Conservation (phyloP, 2,113 vertebrate species). For the Rhabdornis inornatus region DNA sequence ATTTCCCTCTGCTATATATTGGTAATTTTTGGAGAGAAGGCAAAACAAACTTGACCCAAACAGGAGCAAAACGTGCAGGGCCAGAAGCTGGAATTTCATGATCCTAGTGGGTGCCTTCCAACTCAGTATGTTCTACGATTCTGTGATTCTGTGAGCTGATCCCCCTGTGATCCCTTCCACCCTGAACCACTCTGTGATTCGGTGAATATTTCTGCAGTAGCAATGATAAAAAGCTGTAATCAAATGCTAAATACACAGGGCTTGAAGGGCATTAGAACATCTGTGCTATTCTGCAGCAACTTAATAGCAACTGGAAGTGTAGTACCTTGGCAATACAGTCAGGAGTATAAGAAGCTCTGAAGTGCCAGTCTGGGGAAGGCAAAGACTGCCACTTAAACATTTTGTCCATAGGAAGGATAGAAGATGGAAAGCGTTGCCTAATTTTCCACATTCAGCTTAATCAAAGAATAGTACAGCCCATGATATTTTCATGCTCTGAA, state of each 20-base stretch:
- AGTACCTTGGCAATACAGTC: not conserved
- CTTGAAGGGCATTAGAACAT: not conserved
- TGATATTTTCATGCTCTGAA: not conserved
- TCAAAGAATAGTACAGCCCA: not conserved
- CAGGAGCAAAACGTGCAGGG: not conserved
- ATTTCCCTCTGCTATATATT: not conserved
- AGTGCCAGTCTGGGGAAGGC: not conserved
- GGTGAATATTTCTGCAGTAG: not conserved
- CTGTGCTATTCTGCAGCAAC: not conserved
- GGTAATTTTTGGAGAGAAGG: not conserved
- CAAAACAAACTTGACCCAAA: not conserved
- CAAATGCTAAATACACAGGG: not conserved
- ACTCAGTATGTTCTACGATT: not conserved
- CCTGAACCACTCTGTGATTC: not conserved
- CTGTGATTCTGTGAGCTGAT: not conserved
- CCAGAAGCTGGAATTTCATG: not conserved
- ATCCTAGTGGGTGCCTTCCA: not conserved
- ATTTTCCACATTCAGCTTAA: not conserved
- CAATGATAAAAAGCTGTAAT: not conserved
- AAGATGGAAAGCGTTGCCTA: not conserved
- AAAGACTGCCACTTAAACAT: not conserved
- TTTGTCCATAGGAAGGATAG: not conserved
- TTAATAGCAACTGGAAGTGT: not conserved
- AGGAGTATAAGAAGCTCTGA: not conserved
- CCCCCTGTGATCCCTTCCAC: not conserved